Base-by-base conservation (phyloP, 2,888 invertebrate genomes). In the Melieria crassipennis region DNA sequence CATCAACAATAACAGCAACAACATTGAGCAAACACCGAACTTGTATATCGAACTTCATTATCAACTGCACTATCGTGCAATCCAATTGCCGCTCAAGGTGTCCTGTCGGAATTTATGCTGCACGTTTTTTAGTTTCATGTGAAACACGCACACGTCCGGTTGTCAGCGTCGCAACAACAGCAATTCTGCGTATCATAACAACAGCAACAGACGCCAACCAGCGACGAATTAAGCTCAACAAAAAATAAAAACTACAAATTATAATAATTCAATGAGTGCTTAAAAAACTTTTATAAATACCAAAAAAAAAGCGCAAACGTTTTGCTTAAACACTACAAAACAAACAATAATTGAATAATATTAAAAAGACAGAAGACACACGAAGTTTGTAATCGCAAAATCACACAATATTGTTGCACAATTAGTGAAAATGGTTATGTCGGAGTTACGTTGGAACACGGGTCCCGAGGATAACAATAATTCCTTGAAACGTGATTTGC, bases 361-460 rank as follows among this genome's bases (percentile, higher is more conserved):
- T n/a, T 16, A 61, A 45, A 42, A 50, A 7, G n/a, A 10, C 7
- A 11, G n/a, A 69, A 62, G 16, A 69, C 16, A 61, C 48, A 60
- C 55, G n/a, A n/a, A 60, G 30, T 65, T 58, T 47, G 55, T 47
- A 9, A 43, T 69, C 58, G n/a, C 13, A 42, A 72, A 69, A 70
- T 55, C 70, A 67, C 62, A 66, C 65, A n/a, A 60, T 60, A 46
- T 16, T 30, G 57, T 68, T 70, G 64, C 43, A 58, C 16, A 71
- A 69, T 63, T 67, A 74, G 82, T 83, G 79, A 86, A 85, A 83
- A 87, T 87, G 86, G 86, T 87, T 84, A 86, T 87, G 86, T 87
- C 86, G 82, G 87, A 87, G 83, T 79, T 87, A 82, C 86, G 83
- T 79, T 87, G 86, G 86, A 83, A 82, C 78, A 81, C 79, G 76